Evolutionary conservation across 2,888 invertebrate genomes (phyloP).

Genomic region (Leptopilina syphax): DNA sequence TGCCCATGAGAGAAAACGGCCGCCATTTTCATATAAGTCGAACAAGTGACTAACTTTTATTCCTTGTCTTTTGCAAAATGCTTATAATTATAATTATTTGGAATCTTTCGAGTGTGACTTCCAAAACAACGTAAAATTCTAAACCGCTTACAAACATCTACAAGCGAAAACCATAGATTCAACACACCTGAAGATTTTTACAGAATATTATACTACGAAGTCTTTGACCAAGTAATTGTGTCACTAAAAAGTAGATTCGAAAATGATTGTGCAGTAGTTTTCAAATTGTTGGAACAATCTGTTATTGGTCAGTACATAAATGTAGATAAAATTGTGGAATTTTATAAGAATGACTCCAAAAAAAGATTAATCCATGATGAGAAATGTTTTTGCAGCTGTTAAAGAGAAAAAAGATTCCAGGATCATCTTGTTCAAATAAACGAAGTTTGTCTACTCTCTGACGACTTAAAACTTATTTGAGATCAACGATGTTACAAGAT

Average conservation of each 20-base stretch:
- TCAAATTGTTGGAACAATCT: conserved; percentile 45
- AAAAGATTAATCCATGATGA: conserved; percentile 43
- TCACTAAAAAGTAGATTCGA: conserved; percentile 30
- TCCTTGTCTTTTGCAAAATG: no score
- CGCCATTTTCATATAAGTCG: neutral
- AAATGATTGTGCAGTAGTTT: conserved; percentile 40
- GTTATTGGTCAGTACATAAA: conserved; percentile 9
- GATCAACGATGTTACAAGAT: conserved; percentile 50
- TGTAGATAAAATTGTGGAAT: conserved; percentile 36
- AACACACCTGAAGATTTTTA: conserved; percentile 39
- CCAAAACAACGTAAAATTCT: conserved; percentile 38
- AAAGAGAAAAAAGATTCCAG: conserved; percentile 47
- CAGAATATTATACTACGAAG: conserved; percentile 38
- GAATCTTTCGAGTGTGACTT: conserved; percentile 14
- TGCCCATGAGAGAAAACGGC: no score
- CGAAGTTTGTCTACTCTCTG: conserved; percentile 49
- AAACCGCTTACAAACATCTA: conserved; percentile 22
- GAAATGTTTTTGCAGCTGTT: conserved; percentile 48
- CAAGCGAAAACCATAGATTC: conserved; percentile 7
- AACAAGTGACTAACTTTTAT: no score
- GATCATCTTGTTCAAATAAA: conserved; percentile 48
- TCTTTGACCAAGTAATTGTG: conserved; percentile 24
- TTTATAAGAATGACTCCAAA: conserved; percentile 37
- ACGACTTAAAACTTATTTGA: conserved; percentile 50
- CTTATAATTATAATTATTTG: neutral